Base-by-base conservation (phyloP, 1,140 invertebrate species). In the Drosophila nannoptera region DNA sequence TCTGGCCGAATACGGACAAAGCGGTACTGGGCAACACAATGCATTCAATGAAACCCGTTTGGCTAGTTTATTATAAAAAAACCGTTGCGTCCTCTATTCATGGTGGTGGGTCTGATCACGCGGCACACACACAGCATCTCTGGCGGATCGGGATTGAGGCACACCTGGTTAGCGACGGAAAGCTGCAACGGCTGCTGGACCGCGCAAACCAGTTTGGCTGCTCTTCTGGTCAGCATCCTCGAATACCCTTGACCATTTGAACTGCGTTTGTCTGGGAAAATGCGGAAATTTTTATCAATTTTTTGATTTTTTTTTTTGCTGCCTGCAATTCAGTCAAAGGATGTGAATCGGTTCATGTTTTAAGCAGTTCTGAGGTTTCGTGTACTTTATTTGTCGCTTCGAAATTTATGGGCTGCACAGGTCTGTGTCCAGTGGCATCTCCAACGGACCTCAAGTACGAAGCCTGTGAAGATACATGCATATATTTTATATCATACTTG, bases 241-340 rank as follows among this genome's bases (percentile, higher is more conserved):
- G 65, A 56, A 46, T 74, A 88, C 87, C 87, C 87, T 88, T 88
- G 87, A 88, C 87, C 87, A 84, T 81, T 84, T 88, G 87, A 88
- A 78, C 87, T 76, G 73, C 69, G 87, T 69, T 81, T 82, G 75
- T 87, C 69, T 80, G 80, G 82, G 72, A 83, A 87, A 87, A 84
- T 87, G 70, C 49, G 35, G 38, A 81, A 36, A 54, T 48, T 66
- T 84, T 80, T 69, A 52, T 56, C 68, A 65, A n/a, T 63, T 66
- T 74, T 69, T 31, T 5, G 8, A 33, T 54, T 59, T 60, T 40
- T 12, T 11, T 60, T 40, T 38, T 35, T n/a, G n/a, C 67, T 73
- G 69, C 62, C 55, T 12, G n/a, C n/a, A 42, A 42, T 32, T 62
- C 16, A 64, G 22, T n/a, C 53, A 46, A 55, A 42, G 49, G 48